phyloP scores from a whole-genome alignment of 53 echinoderm and acorn worm species.

The Echinarachnius parma region DNA sequence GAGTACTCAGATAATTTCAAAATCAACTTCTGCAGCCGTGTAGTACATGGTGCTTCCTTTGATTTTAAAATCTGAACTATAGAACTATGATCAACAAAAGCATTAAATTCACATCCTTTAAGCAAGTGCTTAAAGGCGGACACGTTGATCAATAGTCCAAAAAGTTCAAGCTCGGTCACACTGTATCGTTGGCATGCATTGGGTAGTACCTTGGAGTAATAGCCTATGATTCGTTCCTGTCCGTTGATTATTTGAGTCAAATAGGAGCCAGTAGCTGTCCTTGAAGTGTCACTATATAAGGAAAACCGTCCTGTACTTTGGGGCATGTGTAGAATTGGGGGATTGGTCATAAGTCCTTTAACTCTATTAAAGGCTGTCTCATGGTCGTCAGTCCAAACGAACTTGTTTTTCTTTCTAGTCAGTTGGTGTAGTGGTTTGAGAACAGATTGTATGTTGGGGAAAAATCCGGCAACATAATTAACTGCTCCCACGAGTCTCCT shows the following conservation, averaged over 20 bases:
- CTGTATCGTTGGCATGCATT: slow-evolving; percentile 25
- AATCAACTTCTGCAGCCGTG: slow-evolving; percentile 36
- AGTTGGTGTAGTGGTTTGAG: slow-evolving; percentile 22
- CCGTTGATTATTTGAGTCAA: slow-evolving; percentile 42
- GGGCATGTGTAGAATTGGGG: slow-evolving; percentile 19
- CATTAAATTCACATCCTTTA: slow-evolving; percentile 19
- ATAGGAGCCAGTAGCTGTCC: slow-evolving; percentile 29
- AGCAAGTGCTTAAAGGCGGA: slow-evolving; percentile 33
- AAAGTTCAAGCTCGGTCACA: slow-evolving; percentile 46
- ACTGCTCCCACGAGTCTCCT: not conserved
- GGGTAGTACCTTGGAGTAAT: slow-evolving; percentile 49
- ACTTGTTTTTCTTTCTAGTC: slow-evolving; percentile 23
- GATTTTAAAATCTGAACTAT: slow-evolving; percentile 45
- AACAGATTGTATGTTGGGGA: slow-evolving; percentile 22
- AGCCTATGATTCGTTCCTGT: slow-evolving; percentile 24
- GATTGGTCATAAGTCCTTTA: slow-evolving; percentile 32
- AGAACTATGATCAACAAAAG: slow-evolving; percentile 41
- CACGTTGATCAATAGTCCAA: slow-evolving; percentile 30
- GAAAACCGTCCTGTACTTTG: not conserved
- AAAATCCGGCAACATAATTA: slow-evolving; percentile 14
- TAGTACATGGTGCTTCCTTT: slow-evolving; percentile 41
- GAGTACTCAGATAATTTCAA: slow-evolving; percentile 44
- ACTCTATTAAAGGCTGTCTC: slow-evolving; percentile 37
- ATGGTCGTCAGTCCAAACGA: slow-evolving; percentile 13
- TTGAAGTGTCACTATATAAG: slow-evolving; percentile 13